Percentiles rank a stretch among this genome's conserved stretches.
These are phyloP conservation scores for Platyrinchus mystaceus DNA, from an alignment of 2,797 vertebrate species.

Conservation along the genomic window DNA sequence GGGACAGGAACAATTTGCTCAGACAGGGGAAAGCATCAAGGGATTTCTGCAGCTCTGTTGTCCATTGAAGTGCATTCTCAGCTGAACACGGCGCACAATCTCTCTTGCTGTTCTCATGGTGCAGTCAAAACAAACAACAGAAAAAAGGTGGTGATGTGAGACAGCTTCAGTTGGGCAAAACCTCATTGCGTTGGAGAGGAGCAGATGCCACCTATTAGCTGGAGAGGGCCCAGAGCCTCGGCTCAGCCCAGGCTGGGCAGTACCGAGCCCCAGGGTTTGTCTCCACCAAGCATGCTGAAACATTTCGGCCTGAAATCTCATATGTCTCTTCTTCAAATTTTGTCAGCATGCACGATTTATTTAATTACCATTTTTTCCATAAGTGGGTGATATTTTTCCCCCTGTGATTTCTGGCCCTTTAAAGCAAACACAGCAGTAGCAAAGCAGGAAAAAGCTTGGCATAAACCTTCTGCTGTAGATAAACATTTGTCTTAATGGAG, in stretches of 20 bases:
- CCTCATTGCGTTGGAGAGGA: neutral
- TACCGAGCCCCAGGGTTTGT: fast-evolving
- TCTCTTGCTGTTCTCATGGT: slow-evolving; percentile 53
- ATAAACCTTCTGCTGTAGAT: neutral
- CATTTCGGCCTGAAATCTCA: neutral
- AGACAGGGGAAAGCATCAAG: neutral
- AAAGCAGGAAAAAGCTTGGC: neutral
- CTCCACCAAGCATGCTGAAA: neutral
- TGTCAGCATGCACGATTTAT: neutral
- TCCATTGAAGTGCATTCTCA: slow-evolving; percentile 67
- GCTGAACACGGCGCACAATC: slow-evolving; percentile 63
- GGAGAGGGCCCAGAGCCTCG: neutral
- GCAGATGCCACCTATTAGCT: neutral
- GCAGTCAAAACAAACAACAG: slow-evolving; percentile 11
- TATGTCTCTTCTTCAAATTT: neutral
- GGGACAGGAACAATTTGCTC: slow-evolving; percentile 31
- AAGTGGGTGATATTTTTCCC: neutral
- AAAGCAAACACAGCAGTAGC: neutral
- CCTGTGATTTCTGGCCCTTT: neutral
- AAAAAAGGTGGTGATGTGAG: neutral
- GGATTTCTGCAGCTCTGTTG: slow-evolving; percentile 57
- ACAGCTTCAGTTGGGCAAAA: neutral
- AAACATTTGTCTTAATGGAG: neutral
- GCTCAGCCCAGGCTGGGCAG: neutral
- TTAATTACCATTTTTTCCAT: neutral